Evolutionary conservation across 23 tunicate species (phyloP), one percentile per base, ranked within the genome.

Genomic region (Pegea sp.): DNA sequence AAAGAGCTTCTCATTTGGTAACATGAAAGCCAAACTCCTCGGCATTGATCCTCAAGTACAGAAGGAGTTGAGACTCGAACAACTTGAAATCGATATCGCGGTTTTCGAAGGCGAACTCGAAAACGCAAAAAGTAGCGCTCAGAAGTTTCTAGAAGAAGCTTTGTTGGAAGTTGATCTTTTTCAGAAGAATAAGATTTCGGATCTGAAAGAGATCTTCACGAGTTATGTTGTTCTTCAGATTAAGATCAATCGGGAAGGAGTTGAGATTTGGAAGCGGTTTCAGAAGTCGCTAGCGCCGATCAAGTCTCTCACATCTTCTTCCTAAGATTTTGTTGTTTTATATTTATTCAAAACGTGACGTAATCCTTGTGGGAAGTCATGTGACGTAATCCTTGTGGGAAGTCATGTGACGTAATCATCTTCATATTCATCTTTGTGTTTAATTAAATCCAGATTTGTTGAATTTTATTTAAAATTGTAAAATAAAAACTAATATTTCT

Each of bases 191-290:
- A 84, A 84, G 61, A 33, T 53, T 2, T 26, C 59, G 52, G 95
- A 84, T 56, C 31, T 84, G 18, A 30, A 62, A n/a, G 95, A 84
- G 28, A 73, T 84, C 33, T 43, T 84, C 18, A 68, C 70, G 26
- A 73, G 60, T 43, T 84, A 84, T 50, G 72, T 68, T 3, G 53
- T 84, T 20, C 46, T 84, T 65, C 95, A 84, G 57, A 84, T 84
- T 13, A 84, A 84, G 53, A 49, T 73, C 58, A 57, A 78, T 33
- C 64, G 61, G 46, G 95, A 75, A 34, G 81, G 73, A 4, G 34
- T 49, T 11, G 67, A 63, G 24, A 27, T 62, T 18, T 84, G 95
- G 95, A 26, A 44, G n/a, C 53, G 48, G 28, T 66, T 84, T 28
- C n/a, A n/a, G n/a, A n/a, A n/a, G n/a, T n/a, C n/a, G n/a, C n/a